phyloP scores from a whole-genome alignment of 2,888 invertebrate genomes.

The Opisthograptis luteolata region DNA sequence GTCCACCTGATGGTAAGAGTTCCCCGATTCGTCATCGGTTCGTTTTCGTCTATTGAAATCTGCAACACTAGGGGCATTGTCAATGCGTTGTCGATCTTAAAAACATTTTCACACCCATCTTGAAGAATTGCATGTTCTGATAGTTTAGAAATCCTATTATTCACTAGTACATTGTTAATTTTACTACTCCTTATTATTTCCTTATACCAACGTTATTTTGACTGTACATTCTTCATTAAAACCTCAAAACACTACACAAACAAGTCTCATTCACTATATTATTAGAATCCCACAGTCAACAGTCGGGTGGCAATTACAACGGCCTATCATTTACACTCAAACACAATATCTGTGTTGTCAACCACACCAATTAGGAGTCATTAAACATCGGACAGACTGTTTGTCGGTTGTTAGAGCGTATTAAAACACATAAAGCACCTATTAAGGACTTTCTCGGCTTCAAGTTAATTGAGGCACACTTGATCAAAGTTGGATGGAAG shows the following conservation, averaged over 20 bases:
- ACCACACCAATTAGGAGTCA: constrained; percentile 69
- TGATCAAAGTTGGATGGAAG: constrained; percentile 10
- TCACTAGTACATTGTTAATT: too few species aligned
- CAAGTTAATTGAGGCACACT: constrained; percentile 29
- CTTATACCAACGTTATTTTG: too few species aligned
- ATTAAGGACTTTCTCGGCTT: constrained; percentile 65
- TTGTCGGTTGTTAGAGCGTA: constrained; percentile 59
- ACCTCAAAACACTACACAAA: not conserved
- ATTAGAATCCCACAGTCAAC: constrained; percentile 27
- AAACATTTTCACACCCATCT: too few species aligned
- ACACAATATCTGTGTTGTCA: constrained; percentile 48
- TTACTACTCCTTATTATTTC: too few species aligned
- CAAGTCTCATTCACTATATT: constrained; percentile 10
- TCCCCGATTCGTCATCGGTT: too few species aligned
- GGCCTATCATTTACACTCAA: constrained; percentile 47
- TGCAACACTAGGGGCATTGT: too few species aligned
- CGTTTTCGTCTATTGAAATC: too few species aligned
- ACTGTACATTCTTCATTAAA: not conserved
- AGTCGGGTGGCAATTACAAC: constrained; percentile 40
- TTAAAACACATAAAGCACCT: constrained; percentile 65
- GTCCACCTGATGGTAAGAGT: too few species aligned
- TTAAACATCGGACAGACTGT: constrained; percentile 65
- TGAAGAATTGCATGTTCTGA: too few species aligned
- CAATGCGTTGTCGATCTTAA: too few species aligned
- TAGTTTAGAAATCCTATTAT: too few species aligned